These are phyloP conservation scores for Brachyptera risi DNA, from an alignment of 2,888 invertebrate genomes.

Conservation along the genomic window DNA sequence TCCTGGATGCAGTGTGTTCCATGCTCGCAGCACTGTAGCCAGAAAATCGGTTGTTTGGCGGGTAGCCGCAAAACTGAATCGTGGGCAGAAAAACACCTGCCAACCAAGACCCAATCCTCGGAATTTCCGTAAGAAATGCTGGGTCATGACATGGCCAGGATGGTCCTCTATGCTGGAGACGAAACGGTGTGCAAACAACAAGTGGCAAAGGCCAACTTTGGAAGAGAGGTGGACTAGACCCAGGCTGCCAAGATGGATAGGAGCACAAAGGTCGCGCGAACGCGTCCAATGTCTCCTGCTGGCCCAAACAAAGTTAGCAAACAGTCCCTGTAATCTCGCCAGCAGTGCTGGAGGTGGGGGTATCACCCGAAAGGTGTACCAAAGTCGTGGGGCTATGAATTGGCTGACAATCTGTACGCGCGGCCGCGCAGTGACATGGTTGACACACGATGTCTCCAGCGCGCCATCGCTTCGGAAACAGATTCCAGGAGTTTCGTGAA, in stretches of 20 bases:
- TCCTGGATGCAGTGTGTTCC: background rate
- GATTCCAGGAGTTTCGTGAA: background rate
- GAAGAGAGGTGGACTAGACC: conserved; percentile 14
- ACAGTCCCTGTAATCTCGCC: conserved; percentile 4
- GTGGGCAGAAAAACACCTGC: background rate
- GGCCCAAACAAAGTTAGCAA: conserved; percentile 19
- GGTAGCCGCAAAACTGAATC: background rate
- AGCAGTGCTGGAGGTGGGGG: background rate
- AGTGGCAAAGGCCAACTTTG: background rate
- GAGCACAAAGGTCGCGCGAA: conserved; percentile 3
- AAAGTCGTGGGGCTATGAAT: conserved; percentile 19
- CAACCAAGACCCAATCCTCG: background rate
- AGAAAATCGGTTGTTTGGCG: background rate
- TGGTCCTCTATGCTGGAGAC: background rate
- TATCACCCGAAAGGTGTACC: conserved; percentile 11
- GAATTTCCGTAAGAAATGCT: background rate
- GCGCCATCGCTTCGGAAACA: background rate
- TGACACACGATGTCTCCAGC: background rate
- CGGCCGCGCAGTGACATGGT: conserved; percentile 3
- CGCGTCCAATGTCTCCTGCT: conserved; percentile 14
- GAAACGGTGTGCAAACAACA: conserved; percentile 1
- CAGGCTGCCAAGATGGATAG: conserved; percentile 15
- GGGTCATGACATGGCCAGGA: background rate
- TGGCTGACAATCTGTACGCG: conserved; percentile 19
- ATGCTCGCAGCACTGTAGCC: background rate